These are phyloP conservation scores for Chrysocyon brachyurus DNA, from an alignment of 2,797 vertebrate genomes.

Conservation along the genomic window DNA sequence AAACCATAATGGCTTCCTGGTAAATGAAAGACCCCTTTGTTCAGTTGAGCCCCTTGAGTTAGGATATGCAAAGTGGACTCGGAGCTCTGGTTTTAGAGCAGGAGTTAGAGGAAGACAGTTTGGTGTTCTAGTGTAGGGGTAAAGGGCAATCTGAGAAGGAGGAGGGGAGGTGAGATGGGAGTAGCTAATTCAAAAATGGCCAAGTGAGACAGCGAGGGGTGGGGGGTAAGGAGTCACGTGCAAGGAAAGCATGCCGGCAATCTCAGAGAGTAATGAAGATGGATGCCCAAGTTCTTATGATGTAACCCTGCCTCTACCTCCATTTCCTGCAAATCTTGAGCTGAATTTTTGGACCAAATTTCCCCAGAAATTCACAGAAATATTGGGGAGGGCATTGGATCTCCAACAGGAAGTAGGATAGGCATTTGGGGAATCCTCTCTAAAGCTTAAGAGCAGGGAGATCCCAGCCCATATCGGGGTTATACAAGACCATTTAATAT, in stretches of 20 bases:
- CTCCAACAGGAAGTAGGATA: not conserved
- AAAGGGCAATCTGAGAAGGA: not conserved
- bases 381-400: not conserved
- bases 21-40: conserved; percentile 56
- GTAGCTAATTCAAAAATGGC: not conserved
- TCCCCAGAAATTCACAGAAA: conserved; percentile 26
- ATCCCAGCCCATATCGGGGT: not conserved
- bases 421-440: not conserved
- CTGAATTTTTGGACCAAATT: conserved; percentile 55
- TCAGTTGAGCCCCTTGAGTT: not conserved
- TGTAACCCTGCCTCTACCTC: not conserved
- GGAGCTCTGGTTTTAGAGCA: not conserved
- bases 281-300: not conserved
- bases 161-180: not conserved
- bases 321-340: not conserved
- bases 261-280: not conserved
- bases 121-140: not conserved
- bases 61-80: not conserved
- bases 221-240: not conserved
- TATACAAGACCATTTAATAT: conserved; percentile 9
- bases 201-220: not conserved
- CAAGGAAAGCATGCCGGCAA: not conserved
- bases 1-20: conserved; percentile 39
- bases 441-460: not conserved
- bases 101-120: not conserved